Base-by-base conservation (phyloP, 2,113 vertebrate species). In the Microtus ochrogaster region DNA sequence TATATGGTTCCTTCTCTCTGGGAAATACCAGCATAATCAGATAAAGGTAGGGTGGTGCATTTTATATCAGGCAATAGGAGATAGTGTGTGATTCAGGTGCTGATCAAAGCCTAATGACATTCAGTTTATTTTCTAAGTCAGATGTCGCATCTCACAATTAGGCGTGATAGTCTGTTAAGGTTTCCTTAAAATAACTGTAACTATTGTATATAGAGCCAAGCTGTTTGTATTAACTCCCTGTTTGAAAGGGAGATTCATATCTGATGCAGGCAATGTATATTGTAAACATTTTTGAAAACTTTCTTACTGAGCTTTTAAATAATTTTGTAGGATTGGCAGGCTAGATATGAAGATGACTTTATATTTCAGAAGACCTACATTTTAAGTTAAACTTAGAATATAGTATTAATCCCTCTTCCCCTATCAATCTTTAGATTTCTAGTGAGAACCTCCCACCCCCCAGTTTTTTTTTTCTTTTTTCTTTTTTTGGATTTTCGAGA, bases 321-420 rank as follows among this genome's bases (percentile, higher is more conserved):
- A 72, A 63, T 89, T 94, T 93, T 95, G n/a, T 94, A 88, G 73
- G 65, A 68, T 5, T 5, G 81, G 12, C 89, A 58, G 44, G 26
- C 8, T 96, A 93, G 44, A 73, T 76, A 58, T 26, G 33, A 95
- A 76, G n/a, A 77, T 65, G n/a, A 68, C 72, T 81, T 91, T 91
- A 61, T 94, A 78, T 74, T 94, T 94, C 52, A 88, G 79, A 92
- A 41, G 11, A 49, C 74, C 68, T 77, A 49, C 14, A 70, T 91
- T 96, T 92, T 86, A 86, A 88, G 81, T 82, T 93, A 91, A 89
- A 52, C 49, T 95, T 95, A 86, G 36, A 66, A 44, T 95, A 41
- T 19, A 82, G 11, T n/a, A 16, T 93, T 87, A 7, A 28, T 24
- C 55, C 7, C 47, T 52, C 28, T 24, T 10, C 17, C 16, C 28